Evolutionary conservation across 1,140 invertebrate species (phyloP).

Genomic region (Rhyacophila brunnea): DNA sequence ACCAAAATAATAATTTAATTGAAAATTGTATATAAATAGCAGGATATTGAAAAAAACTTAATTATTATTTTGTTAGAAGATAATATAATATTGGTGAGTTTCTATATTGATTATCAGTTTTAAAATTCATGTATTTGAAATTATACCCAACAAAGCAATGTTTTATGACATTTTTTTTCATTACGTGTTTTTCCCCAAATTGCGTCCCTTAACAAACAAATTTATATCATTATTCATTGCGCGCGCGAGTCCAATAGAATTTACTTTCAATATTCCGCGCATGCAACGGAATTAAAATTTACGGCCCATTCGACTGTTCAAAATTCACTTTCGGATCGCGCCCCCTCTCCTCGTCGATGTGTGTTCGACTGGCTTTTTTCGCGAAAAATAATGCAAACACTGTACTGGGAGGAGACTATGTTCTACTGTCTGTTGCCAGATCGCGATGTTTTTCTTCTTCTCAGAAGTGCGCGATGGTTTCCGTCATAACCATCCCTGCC

Average conservation of each 20-base stretch:
- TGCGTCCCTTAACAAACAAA: neutral
- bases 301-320: constrained; percentile 28
- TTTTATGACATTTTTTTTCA: too few species aligned
- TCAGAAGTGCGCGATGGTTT: neutral
- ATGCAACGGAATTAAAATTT: constrained; percentile 32
- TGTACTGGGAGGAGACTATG: too few species aligned
- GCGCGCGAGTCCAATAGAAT: constrained; percentile 25
- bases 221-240: constrained; percentile 19
- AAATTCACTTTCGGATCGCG: constrained; percentile 31
- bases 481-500: neutral
- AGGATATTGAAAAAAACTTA: too few species aligned
- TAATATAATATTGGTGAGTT: too few species aligned
- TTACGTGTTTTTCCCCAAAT: neutral
- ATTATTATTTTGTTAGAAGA: too few species aligned
- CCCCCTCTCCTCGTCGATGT: neutral
- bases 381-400: neutral
- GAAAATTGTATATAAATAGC: too few species aligned
- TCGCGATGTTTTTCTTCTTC: constrained; percentile 5
- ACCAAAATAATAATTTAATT: too few species aligned
- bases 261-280: constrained; percentile 17
- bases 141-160: too few species aligned
- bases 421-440: neutral
- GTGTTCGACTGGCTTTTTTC: constrained; percentile 2
- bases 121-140: too few species aligned
- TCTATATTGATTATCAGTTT: too few species aligned